A percentile compares a stretch with the other conserved stretches of the same genome.
phyloP scores from a whole-genome alignment of 1,140 invertebrate species.

The Bombus polaris region DNA sequence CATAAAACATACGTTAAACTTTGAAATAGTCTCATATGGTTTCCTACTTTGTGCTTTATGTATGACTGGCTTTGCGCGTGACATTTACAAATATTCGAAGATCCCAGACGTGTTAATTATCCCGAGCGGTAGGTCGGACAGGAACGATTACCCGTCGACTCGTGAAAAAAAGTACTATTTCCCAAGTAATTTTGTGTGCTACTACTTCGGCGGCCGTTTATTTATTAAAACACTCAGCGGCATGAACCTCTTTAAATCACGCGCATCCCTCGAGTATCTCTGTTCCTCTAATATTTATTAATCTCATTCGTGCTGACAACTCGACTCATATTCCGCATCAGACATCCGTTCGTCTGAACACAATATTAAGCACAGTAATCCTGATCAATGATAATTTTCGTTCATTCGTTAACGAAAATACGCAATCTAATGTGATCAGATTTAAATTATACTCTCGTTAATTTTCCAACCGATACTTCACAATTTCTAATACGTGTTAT shows the following conservation, averaged over 20 bases:
- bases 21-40: background rate
- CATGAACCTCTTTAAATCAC: conserved; percentile 63
- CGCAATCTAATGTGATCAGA: background rate
- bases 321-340: conserved; percentile 4
- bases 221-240: conserved; percentile 60
- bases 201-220: conserved; percentile 40
- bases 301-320: conserved; percentile 58
- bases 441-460: background rate
- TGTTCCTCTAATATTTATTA: conserved; percentile 66
- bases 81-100: conserved; percentile 29
- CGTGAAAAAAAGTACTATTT: conserved; percentile 59
- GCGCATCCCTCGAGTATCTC: conserved; percentile 48
- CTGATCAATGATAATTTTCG: background rate
- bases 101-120: conserved; percentile 58
- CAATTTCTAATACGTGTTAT: background rate
- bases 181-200: conserved; percentile 58
- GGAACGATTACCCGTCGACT: conserved; percentile 51
- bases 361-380: conserved; percentile 19
- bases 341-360: background rate
- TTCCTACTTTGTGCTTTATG: background rate
- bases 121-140: conserved; percentile 19
- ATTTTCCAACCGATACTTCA: background rate
- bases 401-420: too few species aligned
- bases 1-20: background rate
- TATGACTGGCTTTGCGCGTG: background rate